phyloP scores from a whole-genome alignment of 2,888 invertebrate genomes.

The Notocelia uddmanniana region DNA sequence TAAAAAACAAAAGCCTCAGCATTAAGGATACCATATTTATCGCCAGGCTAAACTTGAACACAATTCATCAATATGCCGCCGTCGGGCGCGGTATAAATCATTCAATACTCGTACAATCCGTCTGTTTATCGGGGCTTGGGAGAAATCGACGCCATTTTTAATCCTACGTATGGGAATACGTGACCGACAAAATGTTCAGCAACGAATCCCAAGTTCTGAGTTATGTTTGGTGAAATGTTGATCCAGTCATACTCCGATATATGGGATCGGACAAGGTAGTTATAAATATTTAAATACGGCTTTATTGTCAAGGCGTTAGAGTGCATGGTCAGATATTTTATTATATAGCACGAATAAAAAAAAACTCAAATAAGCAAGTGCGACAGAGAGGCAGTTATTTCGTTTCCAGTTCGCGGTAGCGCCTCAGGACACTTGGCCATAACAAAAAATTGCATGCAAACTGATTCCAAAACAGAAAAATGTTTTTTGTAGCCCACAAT shows the following conservation, averaged over 20 bases:
- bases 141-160: conserved; percentile 2
- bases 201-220: background rate
- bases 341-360: too few species aligned
- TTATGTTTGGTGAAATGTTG: background rate
- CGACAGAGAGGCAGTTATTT: too few species aligned
- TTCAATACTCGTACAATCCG: background rate
- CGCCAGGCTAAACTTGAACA: background rate
- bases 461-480: too few species aligned
- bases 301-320: background rate
- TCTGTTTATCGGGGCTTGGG: background rate
- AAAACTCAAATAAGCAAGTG: too few species aligned
- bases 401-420: too few species aligned
- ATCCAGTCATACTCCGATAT: background rate
- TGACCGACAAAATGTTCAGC: background rate
- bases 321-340: too few species aligned
- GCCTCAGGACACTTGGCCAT: too few species aligned
- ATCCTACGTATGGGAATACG: background rate
- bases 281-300: too few species aligned
- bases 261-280: too few species aligned
- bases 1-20: too few species aligned
- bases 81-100: background rate
- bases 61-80: conserved; percentile 4
- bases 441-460: too few species aligned
- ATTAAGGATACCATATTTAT: background rate
- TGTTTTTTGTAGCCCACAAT: too few species aligned